Base-by-base conservation (phyloP, 2,113 vertebrate genomes). In the Oreochromis spilurus region DNA sequence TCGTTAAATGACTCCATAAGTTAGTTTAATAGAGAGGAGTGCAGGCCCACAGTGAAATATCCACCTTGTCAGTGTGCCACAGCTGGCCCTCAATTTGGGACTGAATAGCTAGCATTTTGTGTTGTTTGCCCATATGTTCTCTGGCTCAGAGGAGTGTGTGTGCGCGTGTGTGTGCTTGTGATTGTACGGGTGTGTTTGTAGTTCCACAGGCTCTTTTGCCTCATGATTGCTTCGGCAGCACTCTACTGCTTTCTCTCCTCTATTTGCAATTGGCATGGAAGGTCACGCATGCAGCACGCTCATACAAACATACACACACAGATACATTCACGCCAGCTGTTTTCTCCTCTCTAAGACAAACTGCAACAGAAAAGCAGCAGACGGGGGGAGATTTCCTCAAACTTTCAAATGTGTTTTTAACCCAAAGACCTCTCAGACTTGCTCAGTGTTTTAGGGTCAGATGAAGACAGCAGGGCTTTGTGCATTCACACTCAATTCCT, bases 241-340 rank as follows among this genome's bases (percentile, higher is more conserved):
- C 80, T 83, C 79, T 62, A 31, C 85, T 78, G 58, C 79, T 83
- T 72, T 87, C 84, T 50, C 57, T 53, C 75, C 81, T 85, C 29
- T 57, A 7, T 81, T 89, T 75, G 43, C 31, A 82, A 82, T 92
- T 81, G 85, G 87, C 81, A 89, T 86, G 86, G 89, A 87, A 91
- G 89, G 87, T 93, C 93, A 94, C 4, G 16, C 84, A 89, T 7
- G n/a, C 50, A 83, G 60, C 85, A 72, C 45, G 54, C 60, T 58
- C 85, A 38, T 48, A 86, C 40, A 79, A 82, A 83, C 85, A 57
- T 34, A 72, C 89, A 62, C 60, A 75, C 43, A 75, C 14, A 48
- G 43, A 75, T 19, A 31, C 24, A 50, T 29, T 8, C 26, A 57
- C 36, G 11, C 67, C 90, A 90, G 90, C 85, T 91, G 88, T 87